A percentile compares a stretch with the other conserved stretches of the same genome.
Evolutionary conservation across 2,797 vertebrate species (phyloP).

Genomic region (Petrocephalus sullivani): DNA sequence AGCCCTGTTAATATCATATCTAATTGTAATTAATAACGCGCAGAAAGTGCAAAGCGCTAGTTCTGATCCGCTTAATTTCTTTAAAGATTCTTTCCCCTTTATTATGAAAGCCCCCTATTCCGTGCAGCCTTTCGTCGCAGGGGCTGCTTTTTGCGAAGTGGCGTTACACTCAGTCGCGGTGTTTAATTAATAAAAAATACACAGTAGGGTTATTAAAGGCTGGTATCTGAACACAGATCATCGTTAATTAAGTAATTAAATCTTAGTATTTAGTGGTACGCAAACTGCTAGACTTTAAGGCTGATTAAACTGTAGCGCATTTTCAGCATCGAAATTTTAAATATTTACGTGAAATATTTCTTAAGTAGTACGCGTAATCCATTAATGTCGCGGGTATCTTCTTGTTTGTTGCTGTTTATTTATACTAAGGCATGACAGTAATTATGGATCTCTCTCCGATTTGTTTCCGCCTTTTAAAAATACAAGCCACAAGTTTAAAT

Average conservation of each 20-base stretch:
- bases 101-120: constrained; percentile 20
- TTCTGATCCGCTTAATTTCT: background rate
- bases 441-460: background rate
- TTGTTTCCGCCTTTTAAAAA: background rate
- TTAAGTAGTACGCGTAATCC: background rate
- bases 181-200: constrained; percentile 12
- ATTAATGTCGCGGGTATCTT: background rate
- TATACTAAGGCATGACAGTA: background rate
- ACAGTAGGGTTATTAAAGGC: background rate
- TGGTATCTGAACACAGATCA: background rate
- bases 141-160: constrained; percentile 5
- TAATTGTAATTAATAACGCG: background rate
- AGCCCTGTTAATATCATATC: background rate
- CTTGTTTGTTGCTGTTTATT: background rate
- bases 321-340: background rate
- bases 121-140: constrained; percentile 6
- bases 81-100: background rate
- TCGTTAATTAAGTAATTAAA: background rate
- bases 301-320: background rate
- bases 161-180: background rate
- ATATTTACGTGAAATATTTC: background rate
- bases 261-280: background rate
- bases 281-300: background rate
- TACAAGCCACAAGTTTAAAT: background rate
- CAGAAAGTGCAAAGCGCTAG: background rate